A percentile compares a stretch with the other conserved stretches of the same genome.
These are phyloP conservation scores for Ganaspis brasiliensis DNA, from an alignment of 2,888 invertebrate genomes.

Conservation along the genomic window DNA sequence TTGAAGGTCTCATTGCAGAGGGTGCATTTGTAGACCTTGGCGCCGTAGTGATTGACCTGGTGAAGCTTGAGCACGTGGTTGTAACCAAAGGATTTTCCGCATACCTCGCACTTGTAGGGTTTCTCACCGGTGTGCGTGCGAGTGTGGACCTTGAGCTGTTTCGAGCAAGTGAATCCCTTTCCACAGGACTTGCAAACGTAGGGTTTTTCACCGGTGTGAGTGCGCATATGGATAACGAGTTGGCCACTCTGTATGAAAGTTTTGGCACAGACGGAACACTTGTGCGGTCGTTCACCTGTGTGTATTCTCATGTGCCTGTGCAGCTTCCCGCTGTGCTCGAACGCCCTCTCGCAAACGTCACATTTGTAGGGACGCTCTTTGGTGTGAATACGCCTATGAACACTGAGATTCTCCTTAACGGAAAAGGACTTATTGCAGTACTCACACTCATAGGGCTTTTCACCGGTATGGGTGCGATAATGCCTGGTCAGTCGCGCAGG, in stretches of 20 bases:
- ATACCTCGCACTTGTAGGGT: slow-evolving; percentile 95
- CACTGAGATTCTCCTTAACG: slow-evolving; percentile 95
- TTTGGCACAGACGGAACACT: slow-evolving; percentile 92
- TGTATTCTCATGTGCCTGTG: slow-evolving; percentile 96
- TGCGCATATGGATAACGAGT: slow-evolving; percentile 94
- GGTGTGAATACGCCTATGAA: slow-evolving; percentile 93
- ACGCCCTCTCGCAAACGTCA: slow-evolving; percentile 92
- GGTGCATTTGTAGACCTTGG: slow-evolving; percentile 95
- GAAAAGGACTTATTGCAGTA: slow-evolving; percentile 96
- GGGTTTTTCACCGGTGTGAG: slow-evolving; percentile 94
- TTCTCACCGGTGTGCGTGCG: slow-evolving; percentile 95
- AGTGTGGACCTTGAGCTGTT: slow-evolving; percentile 95
- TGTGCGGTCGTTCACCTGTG: slow-evolving; percentile 94
- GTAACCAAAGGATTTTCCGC: slow-evolving; percentile 94
- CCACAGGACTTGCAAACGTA: slow-evolving; percentile 91
- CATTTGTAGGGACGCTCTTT: slow-evolving; percentile 96
- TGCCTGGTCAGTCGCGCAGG: slow-evolving; percentile 93
- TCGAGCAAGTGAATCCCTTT: slow-evolving; percentile 95
- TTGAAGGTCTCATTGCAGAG: slow-evolving; percentile 95
- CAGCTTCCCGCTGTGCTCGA: slow-evolving; percentile 94
- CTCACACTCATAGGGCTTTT: slow-evolving; percentile 95
- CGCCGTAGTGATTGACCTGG: slow-evolving; percentile 94
- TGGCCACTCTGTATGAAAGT: slow-evolving; percentile 96
- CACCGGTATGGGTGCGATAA: slow-evolving; percentile 94
- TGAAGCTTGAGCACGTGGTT: slow-evolving; percentile 95